A percentile compares a stretch with the other conserved stretches of the same genome.
Conservation (phyloP, 2,888 invertebrate species). For the Atherix ibis region DNA sequence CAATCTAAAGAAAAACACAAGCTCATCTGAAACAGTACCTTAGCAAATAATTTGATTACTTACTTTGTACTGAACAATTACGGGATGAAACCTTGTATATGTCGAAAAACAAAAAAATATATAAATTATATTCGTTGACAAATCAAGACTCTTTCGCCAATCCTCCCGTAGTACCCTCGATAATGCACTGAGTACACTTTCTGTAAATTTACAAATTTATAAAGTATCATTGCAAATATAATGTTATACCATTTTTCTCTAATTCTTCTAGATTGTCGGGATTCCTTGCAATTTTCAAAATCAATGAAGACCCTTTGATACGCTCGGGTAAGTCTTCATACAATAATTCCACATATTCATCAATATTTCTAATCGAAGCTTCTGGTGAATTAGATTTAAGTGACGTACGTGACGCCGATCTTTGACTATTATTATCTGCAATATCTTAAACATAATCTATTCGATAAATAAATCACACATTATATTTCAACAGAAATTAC, state of each 20-base stretch:
- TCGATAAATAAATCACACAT: not conserved
- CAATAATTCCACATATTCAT: constrained; percentile 87
- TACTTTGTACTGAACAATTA: constrained; percentile 89
- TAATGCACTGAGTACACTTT: constrained; percentile 87
- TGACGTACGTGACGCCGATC: constrained; percentile 17
- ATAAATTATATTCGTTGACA: constrained; percentile 91
- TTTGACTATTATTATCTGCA: constrained; percentile 24
- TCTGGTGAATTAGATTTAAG: constrained; percentile 38
- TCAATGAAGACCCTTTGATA: constrained; percentile 78
- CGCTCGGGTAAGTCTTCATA: constrained; percentile 92
- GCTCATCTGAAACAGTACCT: not conserved
- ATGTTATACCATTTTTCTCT: constrained; percentile 68
- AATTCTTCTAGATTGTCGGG: constrained; percentile 88
- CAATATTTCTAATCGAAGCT: constrained; percentile 65
- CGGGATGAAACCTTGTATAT: constrained; percentile 86
- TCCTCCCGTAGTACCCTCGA: constrained; percentile 93
- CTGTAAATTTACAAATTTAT: constrained; percentile 35
- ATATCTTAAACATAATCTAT: constrained; percentile 16
- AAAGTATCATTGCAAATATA: constrained; percentile 3
- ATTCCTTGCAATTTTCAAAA: constrained; percentile 81
- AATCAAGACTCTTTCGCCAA: constrained; percentile 90
- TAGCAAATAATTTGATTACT: constrained; percentile 12
- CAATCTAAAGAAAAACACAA: constrained; percentile 44
- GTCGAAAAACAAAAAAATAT: constrained; percentile 96
- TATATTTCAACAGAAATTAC: constrained; percentile 12